Evolutionary conservation across 1,140 invertebrate species (phyloP).

Genomic region (Nymphalis io): DNA sequence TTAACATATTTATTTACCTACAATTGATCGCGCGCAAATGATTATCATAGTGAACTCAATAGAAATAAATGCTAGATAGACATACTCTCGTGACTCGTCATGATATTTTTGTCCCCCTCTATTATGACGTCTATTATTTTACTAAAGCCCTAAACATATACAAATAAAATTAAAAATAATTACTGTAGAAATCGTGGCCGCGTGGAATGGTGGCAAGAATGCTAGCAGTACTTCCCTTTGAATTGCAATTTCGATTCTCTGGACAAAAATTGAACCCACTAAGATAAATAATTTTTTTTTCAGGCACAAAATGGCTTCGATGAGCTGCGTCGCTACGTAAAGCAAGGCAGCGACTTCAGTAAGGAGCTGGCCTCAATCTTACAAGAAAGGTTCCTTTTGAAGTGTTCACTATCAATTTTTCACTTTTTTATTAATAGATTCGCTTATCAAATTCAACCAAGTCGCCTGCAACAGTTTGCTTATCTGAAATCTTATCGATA

Average conservation of each 20-base stretch:
- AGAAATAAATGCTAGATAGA: not conserved
- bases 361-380: conserved; percentile 93
- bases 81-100: too few species aligned
- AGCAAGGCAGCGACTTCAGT: conserved; percentile 96
- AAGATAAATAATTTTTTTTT: too few species aligned
- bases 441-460: not conserved
- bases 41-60: not conserved
- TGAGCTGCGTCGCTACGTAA: conserved; percentile 93
- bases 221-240: too few species aligned
- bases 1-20: conserved; percentile 36
- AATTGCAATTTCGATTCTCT: too few species aligned
- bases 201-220: too few species aligned
- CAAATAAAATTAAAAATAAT: too few species aligned
- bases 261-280: too few species aligned
- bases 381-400: conserved; percentile 89
- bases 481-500: conserved; percentile 58
- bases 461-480: conserved; percentile 31
- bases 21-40: not conserved
- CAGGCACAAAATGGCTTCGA: conserved; percentile 96
- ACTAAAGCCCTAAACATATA: not conserved
- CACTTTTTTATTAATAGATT: not conserved
- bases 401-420: not conserved
- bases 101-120: too few species aligned
- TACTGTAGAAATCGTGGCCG: too few species aligned
- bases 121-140: too few species aligned